Evolutionary conservation across 2,797 vertebrate species (phyloP).

Genomic region (Paedocypris micromegethes): DNA sequence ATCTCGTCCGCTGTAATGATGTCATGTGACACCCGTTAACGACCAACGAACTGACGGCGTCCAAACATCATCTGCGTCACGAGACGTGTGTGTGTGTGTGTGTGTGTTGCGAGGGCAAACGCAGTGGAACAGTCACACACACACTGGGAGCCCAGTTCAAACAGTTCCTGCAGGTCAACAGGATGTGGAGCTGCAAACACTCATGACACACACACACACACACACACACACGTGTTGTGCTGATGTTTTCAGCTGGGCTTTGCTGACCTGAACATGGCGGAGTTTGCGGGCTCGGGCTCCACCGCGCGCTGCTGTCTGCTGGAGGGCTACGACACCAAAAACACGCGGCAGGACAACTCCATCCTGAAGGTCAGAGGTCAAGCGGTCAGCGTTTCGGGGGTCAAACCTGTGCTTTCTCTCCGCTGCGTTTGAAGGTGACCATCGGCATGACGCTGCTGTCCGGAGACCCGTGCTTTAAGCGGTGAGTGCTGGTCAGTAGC

Average conservation of each 20-base stretch:
- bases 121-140: too few species aligned
- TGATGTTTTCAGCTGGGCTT: conserved; percentile 82
- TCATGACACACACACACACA: too few species aligned
- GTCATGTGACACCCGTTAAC: too few species aligned
- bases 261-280: conserved; percentile 92
- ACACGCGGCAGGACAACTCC: conserved; percentile 96
- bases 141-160: too few species aligned
- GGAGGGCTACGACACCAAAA: conserved; percentile 96
- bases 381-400: not conserved
- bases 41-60: too few species aligned
- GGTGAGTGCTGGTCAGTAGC: conserved; percentile 69
- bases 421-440: conserved; percentile 71
- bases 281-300: conserved; percentile 93
- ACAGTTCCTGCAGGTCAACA: too few species aligned
- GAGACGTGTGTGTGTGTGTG: too few species aligned
- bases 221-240: not conserved
- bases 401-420: not conserved
- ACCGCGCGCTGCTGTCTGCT: conserved; percentile 90
- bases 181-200: too few species aligned
- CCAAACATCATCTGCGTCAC: too few species aligned
- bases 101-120: too few species aligned
- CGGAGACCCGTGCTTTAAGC: conserved; percentile 97
- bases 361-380: conserved; percentile 82
- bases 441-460: conserved; percentile 94
- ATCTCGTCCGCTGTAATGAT: too few species aligned